These are phyloP conservation scores for Dendroctonus valens DNA, from an alignment of 1,140 invertebrate genomes.

Conservation along the genomic window DNA sequence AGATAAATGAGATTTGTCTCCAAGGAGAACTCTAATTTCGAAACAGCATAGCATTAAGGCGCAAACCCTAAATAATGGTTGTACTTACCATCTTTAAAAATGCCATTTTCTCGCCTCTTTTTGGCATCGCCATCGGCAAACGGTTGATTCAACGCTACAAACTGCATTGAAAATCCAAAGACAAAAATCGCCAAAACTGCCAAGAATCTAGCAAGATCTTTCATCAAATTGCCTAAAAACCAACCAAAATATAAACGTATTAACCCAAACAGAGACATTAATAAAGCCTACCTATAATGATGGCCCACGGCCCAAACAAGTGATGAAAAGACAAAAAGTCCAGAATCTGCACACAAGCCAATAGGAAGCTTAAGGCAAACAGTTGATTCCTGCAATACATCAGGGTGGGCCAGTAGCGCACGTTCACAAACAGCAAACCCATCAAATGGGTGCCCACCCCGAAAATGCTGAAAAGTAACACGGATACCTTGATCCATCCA, in stretches of 20 bases:
- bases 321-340: constrained; percentile 98
- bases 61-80: no score
- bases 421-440: constrained; percentile 64
- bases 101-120: constrained; percentile 41
- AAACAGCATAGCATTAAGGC: no score
- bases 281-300: constrained; percentile 68
- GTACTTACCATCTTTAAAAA: constrained; percentile 71
- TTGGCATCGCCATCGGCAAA: constrained; percentile 51
- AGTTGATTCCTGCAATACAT: constrained; percentile 95
- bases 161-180: constrained; percentile 96
- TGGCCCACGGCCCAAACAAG: constrained; percentile 97
- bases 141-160: constrained; percentile 93
- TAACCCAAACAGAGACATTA: neutral
- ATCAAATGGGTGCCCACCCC: constrained; percentile 89
- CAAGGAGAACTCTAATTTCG: no score
- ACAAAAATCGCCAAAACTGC: constrained; percentile 97
- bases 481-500: constrained; percentile 89
- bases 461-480: constrained; percentile 88
- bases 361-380: constrained; percentile 89
- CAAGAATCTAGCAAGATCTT: constrained; percentile 91
- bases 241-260: neutral
- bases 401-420: constrained; percentile 74
- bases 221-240: constrained; percentile 67
- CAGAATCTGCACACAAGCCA: constrained; percentile 95
- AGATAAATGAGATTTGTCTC: no score